A percentile compares a stretch with the other conserved stretches of the same genome.
phyloP scores from a whole-genome alignment of 2,113 vertebrate genomes.

The Calidris pygmaea region DNA sequence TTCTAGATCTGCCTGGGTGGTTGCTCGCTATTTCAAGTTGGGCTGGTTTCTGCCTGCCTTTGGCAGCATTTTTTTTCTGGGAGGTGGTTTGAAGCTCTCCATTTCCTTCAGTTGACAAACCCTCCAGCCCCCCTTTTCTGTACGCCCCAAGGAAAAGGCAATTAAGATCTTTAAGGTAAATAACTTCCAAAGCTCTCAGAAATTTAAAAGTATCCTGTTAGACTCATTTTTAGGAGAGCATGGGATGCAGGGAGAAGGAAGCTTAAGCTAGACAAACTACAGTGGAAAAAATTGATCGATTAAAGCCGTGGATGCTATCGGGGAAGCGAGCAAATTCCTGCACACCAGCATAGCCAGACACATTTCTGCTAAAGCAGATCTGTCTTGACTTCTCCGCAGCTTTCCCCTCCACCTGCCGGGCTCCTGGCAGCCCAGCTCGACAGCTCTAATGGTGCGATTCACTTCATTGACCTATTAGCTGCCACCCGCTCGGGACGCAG shows the following conservation, averaged over 20 bases:
- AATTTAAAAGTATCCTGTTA: not conserved
- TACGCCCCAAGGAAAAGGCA: not conserved
- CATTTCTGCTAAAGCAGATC: not conserved
- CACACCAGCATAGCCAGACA: not conserved
- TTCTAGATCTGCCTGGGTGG: not conserved
- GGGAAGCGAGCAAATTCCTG: not conserved
- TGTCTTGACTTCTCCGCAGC: not conserved
- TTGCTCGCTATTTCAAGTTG: not conserved
- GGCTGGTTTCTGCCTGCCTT: not conserved
- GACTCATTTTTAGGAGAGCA: not conserved
- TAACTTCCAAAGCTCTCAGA: too few relatives aligned
- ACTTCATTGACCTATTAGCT: constrained; percentile 17
- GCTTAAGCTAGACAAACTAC: not conserved
- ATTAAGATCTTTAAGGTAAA: not conserved
- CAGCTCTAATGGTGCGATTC: not conserved
- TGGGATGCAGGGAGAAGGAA: not conserved
- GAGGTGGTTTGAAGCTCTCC: not conserved
- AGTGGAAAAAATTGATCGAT: not conserved
- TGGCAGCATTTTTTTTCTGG: not conserved
- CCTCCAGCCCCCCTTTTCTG: not conserved
- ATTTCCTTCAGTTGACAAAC: not conserved
- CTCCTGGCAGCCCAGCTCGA: not conserved
- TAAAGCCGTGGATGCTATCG: not conserved
- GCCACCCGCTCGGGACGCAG: constrained; percentile 13
- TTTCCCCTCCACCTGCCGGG: not conserved